phyloP scores from a whole-genome alignment of 2,888 invertebrate species.

The Andrena hattorfiana region DNA sequence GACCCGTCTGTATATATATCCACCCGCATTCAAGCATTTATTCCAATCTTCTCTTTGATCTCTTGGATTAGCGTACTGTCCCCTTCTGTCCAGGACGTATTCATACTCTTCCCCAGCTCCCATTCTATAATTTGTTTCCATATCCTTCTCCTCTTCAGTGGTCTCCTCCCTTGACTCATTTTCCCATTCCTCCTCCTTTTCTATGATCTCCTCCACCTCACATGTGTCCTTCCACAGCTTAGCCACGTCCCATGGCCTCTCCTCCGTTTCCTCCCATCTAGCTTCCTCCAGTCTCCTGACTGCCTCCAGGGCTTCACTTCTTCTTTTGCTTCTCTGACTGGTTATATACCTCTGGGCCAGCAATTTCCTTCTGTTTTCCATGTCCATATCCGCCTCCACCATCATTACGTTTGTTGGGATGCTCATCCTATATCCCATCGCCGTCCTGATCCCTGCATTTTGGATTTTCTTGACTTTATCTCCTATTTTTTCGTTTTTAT shows the following conservation, averaged over 20 bases:
- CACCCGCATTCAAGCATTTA: too few relatives aligned
- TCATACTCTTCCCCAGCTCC: too few relatives aligned
- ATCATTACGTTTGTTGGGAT: slow-evolving; percentile 1
- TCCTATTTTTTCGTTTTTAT: neutral
- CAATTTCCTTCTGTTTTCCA: neutral
- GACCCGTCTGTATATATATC: neutral
- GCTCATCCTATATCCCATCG: neutral
- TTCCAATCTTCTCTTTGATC: too few relatives aligned
- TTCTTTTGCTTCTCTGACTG: neutral
- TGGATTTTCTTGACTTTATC: neutral
- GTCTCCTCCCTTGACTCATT: too few relatives aligned
- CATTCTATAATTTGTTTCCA: too few relatives aligned
- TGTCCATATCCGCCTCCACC: neutral
- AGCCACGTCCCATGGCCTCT: too few relatives aligned
- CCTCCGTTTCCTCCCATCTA: too few relatives aligned
- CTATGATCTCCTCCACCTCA: neutral
- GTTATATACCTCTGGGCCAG: neutral
- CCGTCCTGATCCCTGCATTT: neutral
- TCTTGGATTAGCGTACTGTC: too few relatives aligned
- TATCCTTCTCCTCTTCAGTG: too few relatives aligned
- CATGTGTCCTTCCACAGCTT: neutral
- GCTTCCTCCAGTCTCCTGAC: too few relatives aligned
- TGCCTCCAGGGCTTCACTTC: neutral
- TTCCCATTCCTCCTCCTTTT: neutral
- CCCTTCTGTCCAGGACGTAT: too few relatives aligned